phyloP scores from a whole-genome alignment of 2,113 vertebrate species.

The Leuciscus idus region DNA sequence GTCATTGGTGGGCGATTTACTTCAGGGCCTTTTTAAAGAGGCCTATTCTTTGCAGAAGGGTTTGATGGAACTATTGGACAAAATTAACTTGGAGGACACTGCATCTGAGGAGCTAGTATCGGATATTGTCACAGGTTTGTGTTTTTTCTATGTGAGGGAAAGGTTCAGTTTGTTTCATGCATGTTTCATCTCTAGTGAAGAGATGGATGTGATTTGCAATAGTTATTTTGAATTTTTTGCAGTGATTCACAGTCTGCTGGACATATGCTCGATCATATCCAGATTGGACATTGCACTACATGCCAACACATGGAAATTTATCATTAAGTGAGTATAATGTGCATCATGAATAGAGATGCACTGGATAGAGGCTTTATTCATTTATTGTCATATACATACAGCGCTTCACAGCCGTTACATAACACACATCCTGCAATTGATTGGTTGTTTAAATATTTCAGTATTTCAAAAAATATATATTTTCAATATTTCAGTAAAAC shows the following conservation, averaged over 20 bases:
- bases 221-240: background rate
- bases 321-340: slow-evolving; percentile 87
- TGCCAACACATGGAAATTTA: slow-evolving; percentile 97
- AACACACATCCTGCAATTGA: too few species aligned
- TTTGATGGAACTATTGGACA: slow-evolving; percentile 88
- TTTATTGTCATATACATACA: too few species aligned
- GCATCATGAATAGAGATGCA: background rate
- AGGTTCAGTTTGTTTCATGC: background rate
- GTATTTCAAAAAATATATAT: too few species aligned
- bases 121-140: slow-evolving; percentile 82
- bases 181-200: background rate
- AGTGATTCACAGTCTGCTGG: slow-evolving; percentile 93
- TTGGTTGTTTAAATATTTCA: too few species aligned
- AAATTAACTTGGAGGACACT: slow-evolving; percentile 74
- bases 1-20: slow-evolving; percentile 89
- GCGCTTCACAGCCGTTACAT: too few species aligned
- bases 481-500: too few species aligned
- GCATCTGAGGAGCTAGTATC: slow-evolving; percentile 77
- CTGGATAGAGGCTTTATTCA: too few species aligned
- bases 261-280: slow-evolving; percentile 90
- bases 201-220: background rate
- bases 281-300: slow-evolving; percentile 93
- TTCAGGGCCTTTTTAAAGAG: slow-evolving; percentile 91
- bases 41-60: slow-evolving; percentile 91
- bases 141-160: background rate